A percentile compares a stretch with the other conserved stretches of the same genome.
Evolutionary conservation across 2,113 vertebrate genomes (phyloP).

Genomic region (Mustela lutreola): DNA sequence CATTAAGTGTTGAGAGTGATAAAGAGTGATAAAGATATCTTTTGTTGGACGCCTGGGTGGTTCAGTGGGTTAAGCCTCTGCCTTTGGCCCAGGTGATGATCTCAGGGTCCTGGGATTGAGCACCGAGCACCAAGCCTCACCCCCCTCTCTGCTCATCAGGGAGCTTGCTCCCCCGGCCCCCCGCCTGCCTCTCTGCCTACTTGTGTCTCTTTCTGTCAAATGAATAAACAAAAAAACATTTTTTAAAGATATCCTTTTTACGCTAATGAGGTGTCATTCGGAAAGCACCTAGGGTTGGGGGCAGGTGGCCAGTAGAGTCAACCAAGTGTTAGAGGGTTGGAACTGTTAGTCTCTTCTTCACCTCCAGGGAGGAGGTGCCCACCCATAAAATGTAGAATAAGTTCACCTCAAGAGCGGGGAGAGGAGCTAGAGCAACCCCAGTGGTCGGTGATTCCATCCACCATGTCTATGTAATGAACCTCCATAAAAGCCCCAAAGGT

Average conservation of each 20-base stretch:
- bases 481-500: not conserved
- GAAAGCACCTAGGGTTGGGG: not conserved
- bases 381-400: no score
- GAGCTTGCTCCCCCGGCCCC: no score
- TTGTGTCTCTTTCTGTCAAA: no score
- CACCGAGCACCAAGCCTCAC: no score
- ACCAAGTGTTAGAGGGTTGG: not conserved
- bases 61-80: no score
- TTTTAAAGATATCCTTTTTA: not conserved
- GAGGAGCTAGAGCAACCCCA: not conserved
- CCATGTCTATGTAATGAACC: not conserved
- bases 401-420: not conserved
- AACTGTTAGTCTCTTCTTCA: not conserved
- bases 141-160: no score
- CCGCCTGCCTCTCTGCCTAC: no score
- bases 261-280: not conserved
- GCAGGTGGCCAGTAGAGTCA: not conserved
- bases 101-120: no score
- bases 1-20: not conserved
- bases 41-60: not conserved
- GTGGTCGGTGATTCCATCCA: not conserved
- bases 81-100: no score
- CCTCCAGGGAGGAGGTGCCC: not conserved
- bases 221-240: no score
- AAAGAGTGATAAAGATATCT: not conserved